phyloP scores from a whole-genome alignment of 2,888 invertebrate genomes.

The Drosophila formosana region DNA sequence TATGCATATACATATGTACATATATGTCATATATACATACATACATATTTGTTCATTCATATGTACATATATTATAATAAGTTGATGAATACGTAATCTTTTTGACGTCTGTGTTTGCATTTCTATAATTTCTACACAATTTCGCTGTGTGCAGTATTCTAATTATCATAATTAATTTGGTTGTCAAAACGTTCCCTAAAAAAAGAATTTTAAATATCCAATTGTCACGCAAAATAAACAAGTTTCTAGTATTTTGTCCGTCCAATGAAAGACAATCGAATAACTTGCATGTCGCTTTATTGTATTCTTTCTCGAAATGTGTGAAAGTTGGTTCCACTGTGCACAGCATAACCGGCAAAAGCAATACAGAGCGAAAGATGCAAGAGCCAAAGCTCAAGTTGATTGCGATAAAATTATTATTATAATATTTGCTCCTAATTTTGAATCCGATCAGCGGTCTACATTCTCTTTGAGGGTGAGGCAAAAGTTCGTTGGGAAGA shows the following conservation, averaged over 20 bases:
- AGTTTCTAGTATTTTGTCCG: not conserved
- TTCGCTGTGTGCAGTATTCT: too few relatives aligned
- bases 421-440: not conserved
- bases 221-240: constrained; percentile 8
- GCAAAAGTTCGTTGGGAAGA: constrained; percentile 73
- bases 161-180: not conserved
- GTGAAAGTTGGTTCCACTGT: not conserved
- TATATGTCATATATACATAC: too few relatives aligned
- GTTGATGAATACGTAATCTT: not conserved
- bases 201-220: not conserved
- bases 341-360: not conserved
- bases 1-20: too few relatives aligned
- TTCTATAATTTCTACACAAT: not conserved
- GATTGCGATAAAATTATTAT: not conserved
- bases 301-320: not conserved
- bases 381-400: not conserved
- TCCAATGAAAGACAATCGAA: not conserved
- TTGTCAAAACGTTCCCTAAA: not conserved
- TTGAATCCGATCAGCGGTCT: constrained; percentile 46
- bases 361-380: not conserved
- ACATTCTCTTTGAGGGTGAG: constrained; percentile 65
- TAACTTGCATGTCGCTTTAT: not conserved
- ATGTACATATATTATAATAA: not conserved
- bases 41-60: too few relatives aligned
- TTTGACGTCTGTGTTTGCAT: not conserved